phyloP scores from a whole-genome alignment of 2,888 invertebrate species.

The Oscheius onirici region DNA sequence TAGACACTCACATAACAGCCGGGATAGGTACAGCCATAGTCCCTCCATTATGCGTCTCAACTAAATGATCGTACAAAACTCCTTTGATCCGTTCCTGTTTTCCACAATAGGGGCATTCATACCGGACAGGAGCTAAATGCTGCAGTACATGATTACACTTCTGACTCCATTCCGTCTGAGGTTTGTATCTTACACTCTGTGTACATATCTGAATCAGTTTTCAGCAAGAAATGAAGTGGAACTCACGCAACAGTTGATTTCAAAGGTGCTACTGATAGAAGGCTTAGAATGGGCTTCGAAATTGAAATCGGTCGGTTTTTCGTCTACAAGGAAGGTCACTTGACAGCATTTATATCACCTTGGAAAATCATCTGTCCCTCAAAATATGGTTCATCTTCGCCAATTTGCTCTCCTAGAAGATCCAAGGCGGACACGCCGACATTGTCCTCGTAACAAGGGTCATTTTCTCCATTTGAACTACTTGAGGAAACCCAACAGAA shows the following conservation, averaged over 20 bases:
- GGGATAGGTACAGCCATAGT: neutral
- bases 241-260: neutral
- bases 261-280: neutral
- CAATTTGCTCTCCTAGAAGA: neutral
- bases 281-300: neutral
- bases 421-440: no score
- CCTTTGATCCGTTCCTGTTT: neutral
- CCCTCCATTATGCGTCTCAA: neutral
- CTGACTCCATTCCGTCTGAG: neutral
- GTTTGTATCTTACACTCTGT: neutral
- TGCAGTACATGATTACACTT: neutral
- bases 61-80: neutral
- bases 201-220: neutral
- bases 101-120: slow-evolving; percentile 1
- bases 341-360: neutral
- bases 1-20: neutral
- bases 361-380: neutral
- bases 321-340: neutral
- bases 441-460: no score
- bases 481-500: no score
- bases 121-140: neutral
- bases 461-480: no score
- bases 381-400: neutral
- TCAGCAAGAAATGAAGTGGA: neutral
- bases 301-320: neutral